These are phyloP conservation scores for Orthosia incerta DNA, from an alignment of 2,888 invertebrate genomes.

Conservation along the genomic window DNA sequence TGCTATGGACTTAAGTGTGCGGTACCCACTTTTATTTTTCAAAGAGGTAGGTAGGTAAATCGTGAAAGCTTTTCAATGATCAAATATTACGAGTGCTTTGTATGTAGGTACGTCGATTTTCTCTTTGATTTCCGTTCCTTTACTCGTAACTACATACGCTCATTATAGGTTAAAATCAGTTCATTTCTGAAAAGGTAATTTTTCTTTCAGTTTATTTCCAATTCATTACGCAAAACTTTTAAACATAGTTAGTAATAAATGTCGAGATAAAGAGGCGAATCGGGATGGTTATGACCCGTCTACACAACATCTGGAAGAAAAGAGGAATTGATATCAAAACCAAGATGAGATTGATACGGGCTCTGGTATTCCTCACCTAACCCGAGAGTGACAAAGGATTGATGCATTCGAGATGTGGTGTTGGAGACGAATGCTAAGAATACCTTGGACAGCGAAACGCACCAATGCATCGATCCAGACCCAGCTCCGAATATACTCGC, in stretches of 20 bases:
- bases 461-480: no score
- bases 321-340: no score
- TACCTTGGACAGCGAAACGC: no score
- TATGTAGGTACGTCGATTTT: constrained; percentile 4
- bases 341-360: no score
- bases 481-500: no score
- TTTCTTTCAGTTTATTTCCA: background rate
- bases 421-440: no score
- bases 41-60: constrained; percentile 41
- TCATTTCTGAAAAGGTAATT: background rate
- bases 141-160: background rate
- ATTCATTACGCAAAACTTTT: background rate
- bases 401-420: no score
- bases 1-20: constrained; percentile 21
- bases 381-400: no score
- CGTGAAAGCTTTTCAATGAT: constrained; percentile 28
- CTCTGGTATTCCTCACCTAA: no score
- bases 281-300: no score
- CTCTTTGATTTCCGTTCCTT: constrained; percentile 41
- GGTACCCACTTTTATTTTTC: constrained; percentile 31
- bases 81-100: constrained; percentile 28
- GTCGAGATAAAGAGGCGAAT: no score
- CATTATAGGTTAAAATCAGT: constrained; percentile 1
- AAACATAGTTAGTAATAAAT: background rate
- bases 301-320: no score